Evolutionary conservation across 1,140 invertebrate species (phyloP), one percentile per base, ranked within the genome.

Genomic region (Alviniconcha marisindica): DNA sequence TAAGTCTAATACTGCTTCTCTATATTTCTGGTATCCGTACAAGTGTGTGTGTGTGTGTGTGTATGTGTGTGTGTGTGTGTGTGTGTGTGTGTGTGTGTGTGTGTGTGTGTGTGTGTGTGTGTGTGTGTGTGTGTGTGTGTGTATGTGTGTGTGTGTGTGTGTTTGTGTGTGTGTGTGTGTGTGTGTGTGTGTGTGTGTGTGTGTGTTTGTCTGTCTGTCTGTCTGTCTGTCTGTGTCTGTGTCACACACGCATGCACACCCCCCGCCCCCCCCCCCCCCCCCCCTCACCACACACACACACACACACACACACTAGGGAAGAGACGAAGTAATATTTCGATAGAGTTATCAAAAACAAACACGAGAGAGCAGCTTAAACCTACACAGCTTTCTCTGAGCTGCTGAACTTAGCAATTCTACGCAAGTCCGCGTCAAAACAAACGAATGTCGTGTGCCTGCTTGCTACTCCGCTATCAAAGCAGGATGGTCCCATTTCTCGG

Each of bases 51-150:
- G 14, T 73, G 38, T 73, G 69, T 36, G 33, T 42, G 69, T 73
- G 69, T 38, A 12, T 42, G 31, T 73, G 69, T 73, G 69, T 73
- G 31, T 15, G 33, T 73, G 69, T 14, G 69, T 38, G 38, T 73
- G 69, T 73, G 69, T 36, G 69, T 73, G 69, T 36, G 69, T 73
- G 69, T 36, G 69, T 73, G 69, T 15, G 69, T 38, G 69, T 36
- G 69, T 42, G 69, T 36, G 33, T 73, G 33, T 36, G 33, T 73
- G 69, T 36, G 33, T 73, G 24, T 36, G 69, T 36, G 69, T 24
- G 69, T 73, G 69, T 36, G 69, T 73, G 69, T 42, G 21, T 33
- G 33, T 73, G 5, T n/a, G 69, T 36, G 69, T 38, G 69, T 24
- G 69, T 38, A 31, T 73, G 21, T 33, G 69, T 73, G 21, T 73